Conservation (phyloP, 1,140 invertebrate genomes). For the Zaprionus capensis region DNA sequence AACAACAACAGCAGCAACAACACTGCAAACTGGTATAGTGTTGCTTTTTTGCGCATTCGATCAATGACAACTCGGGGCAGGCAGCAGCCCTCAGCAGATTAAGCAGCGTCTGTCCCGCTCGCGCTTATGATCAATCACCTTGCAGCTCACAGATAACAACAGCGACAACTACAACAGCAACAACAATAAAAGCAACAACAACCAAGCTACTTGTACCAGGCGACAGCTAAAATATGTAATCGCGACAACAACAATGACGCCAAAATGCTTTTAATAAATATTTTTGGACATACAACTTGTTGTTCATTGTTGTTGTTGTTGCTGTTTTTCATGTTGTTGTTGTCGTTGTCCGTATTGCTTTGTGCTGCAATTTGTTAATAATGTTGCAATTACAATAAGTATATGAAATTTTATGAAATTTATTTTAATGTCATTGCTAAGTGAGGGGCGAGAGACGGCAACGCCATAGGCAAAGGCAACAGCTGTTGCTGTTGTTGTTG, state of each 20-base stretch:
- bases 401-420: constrained; percentile 60
- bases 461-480: background rate
- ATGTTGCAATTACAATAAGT: constrained; percentile 75
- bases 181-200: constrained; percentile 38
- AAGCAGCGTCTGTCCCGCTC: constrained; percentile 19
- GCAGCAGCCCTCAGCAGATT: constrained; percentile 24
- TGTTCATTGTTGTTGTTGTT: constrained; percentile 25
- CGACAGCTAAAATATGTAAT: constrained; percentile 78
- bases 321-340: constrained; percentile 20
- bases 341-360: constrained; percentile 52
- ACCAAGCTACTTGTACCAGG: constrained; percentile 62
- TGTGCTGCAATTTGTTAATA: constrained; percentile 76
- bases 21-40: constrained; percentile 31
- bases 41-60: constrained; percentile 33
- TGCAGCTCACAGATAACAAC: constrained; percentile 66
- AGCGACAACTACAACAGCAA: constrained; percentile 62
- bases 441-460: constrained; percentile 21
- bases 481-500: background rate
- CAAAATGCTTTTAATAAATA: constrained; percentile 81
- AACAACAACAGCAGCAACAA: constrained; percentile 18
- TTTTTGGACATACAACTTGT: constrained; percentile 69
- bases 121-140: constrained; percentile 79
- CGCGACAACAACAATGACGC: constrained; percentile 52
- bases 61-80: constrained; percentile 55
- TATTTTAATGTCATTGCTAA: constrained; percentile 62